These are phyloP conservation scores for Zeugodacus cucurbitae DNA, from an alignment of 1,140 invertebrate species.

Conservation along the genomic window DNA sequence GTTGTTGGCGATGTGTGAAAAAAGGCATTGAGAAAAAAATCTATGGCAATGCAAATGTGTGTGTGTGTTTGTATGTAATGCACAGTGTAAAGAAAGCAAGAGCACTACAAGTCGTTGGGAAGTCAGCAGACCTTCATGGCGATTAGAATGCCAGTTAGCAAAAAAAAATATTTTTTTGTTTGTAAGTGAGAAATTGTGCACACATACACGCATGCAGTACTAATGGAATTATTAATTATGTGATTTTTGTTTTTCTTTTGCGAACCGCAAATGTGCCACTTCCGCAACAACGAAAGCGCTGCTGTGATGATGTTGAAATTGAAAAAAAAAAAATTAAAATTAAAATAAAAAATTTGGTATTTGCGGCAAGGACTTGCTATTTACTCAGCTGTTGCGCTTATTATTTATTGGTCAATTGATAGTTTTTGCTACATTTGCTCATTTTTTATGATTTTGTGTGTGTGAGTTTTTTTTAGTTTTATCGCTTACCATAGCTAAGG, in stretches of 20 bases:
- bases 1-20: no score
- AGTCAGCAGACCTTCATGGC: not conserved
- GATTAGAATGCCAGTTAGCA: not conserved
- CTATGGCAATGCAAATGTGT: not conserved
- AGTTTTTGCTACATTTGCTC: not conserved
- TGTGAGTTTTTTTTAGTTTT: not conserved
- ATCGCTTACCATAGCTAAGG: not conserved
- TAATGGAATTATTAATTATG: not conserved
- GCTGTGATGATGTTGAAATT: not conserved
- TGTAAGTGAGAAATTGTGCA: not conserved
- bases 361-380: not conserved
- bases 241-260: not conserved
- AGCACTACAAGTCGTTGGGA: not conserved
- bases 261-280: not conserved
- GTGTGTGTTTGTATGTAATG: not conserved
- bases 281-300: constrained; percentile 19
- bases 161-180: not conserved
- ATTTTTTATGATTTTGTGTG: not conserved
- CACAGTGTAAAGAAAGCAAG: not conserved
- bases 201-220: not conserved
- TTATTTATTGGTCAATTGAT: not conserved
- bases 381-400: not conserved
- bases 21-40: not conserved
- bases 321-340: not conserved
- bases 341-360: not conserved